phyloP scores from a whole-genome alignment of 1,140 invertebrate genomes.

The Nasonia giraulti region DNA sequence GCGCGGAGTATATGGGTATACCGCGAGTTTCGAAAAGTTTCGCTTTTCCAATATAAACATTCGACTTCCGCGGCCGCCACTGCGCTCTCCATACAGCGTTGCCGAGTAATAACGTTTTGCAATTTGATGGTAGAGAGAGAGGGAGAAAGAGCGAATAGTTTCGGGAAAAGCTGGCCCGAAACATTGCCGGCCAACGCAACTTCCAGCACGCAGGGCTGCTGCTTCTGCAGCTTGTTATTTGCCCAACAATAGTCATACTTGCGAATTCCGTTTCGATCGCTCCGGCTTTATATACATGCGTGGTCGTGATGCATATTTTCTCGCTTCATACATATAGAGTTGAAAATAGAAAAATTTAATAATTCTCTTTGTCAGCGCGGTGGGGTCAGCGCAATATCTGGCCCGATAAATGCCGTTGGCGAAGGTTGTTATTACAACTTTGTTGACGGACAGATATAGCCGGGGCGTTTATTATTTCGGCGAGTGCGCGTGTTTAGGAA shows the following conservation, averaged over 20 bases:
- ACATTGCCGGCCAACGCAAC: background rate
- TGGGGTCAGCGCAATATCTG: background rate
- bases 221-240: background rate
- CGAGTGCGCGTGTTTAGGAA: no score
- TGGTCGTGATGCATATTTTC: background rate
- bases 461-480: no score
- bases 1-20: background rate
- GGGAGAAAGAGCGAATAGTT: background rate
- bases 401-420: background rate
- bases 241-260: constrained; percentile 1
- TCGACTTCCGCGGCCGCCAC: background rate
- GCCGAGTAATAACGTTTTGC: constrained; percentile 10
- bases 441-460: no score
- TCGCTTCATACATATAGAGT: background rate
- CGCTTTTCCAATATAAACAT: constrained; percentile 22
- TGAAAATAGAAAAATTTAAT: constrained; percentile 11
- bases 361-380: background rate
- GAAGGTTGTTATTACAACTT: background rate
- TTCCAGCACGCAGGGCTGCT: background rate
- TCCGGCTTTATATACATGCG: background rate
- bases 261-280: background rate
- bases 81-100: background rate
- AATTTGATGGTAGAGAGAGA: background rate
- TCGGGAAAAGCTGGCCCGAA: background rate
- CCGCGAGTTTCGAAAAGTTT: constrained; percentile 10